Conservation (phyloP, 1,140 invertebrate species). For the Drosophila funebris region DNA sequence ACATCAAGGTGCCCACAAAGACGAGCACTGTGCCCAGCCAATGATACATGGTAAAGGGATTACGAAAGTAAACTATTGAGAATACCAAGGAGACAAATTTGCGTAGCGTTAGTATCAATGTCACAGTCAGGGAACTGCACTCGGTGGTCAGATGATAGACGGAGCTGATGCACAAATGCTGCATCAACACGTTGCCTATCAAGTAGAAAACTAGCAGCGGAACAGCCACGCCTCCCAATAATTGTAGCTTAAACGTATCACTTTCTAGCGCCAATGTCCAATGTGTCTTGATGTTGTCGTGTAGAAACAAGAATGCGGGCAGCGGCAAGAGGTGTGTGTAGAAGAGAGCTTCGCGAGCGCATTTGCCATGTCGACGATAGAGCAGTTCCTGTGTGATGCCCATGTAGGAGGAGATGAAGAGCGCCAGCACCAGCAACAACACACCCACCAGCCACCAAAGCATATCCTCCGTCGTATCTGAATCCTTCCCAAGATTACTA, state of each 20-base stretch:
- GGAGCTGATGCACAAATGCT: slow-evolving; percentile 97
- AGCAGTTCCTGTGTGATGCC: slow-evolving; percentile 98
- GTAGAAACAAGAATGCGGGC: slow-evolving; percentile 76
- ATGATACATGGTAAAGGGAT: slow-evolving; percentile 95
- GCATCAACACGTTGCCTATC: slow-evolving; percentile 93
- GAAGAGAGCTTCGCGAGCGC: slow-evolving; percentile 96
- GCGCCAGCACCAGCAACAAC: slow-evolving; percentile 91
- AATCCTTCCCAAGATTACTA: background rate
- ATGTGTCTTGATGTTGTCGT: slow-evolving; percentile 89
- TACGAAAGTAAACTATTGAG: slow-evolving; percentile 97
- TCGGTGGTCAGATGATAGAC: slow-evolving; percentile 98
- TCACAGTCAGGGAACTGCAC: slow-evolving; percentile 97
- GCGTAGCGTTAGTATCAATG: slow-evolving; percentile 96
- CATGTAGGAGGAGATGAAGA: slow-evolving; percentile 98
- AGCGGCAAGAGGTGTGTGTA: slow-evolving; percentile 87
- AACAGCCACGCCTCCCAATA: slow-evolving; percentile 84
- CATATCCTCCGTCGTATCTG: background rate
- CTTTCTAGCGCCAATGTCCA: slow-evolving; percentile 46
- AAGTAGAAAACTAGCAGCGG: slow-evolving; percentile 92
- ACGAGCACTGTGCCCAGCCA: slow-evolving; percentile 97
- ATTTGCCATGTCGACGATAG: slow-evolving; percentile 94
- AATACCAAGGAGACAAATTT: slow-evolving; percentile 98
- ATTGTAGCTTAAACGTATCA: slow-evolving; percentile 76
- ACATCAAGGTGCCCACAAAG: slow-evolving; percentile 96
- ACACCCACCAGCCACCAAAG: slow-evolving; percentile 94